A percentile compares a stretch with the other conserved stretches of the same genome.
Evolutionary conservation across 2,888 invertebrate species (phyloP).

Genomic region (Acronicta psi): DNA sequence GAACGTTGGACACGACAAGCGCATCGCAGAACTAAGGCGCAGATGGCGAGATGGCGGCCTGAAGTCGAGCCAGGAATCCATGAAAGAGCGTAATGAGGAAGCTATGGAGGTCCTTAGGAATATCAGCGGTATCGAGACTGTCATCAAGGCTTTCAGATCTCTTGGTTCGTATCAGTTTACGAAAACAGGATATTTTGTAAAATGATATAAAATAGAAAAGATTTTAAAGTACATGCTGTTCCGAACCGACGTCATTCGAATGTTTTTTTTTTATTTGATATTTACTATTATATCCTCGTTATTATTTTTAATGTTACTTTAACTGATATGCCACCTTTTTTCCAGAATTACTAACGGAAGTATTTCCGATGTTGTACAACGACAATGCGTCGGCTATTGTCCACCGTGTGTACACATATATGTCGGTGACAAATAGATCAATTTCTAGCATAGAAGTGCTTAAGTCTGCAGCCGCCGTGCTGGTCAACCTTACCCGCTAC

Average conservation of each 20-base stretch:
- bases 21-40: constrained; percentile 71
- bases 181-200: neutral
- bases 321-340: constrained; percentile 32
- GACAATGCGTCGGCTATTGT: constrained; percentile 73
- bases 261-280: neutral
- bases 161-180: constrained; percentile 68
- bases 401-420: constrained; percentile 76
- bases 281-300: too few species aligned
- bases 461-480: constrained; percentile 86
- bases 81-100: constrained; percentile 79
- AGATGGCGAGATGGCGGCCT: constrained; percentile 81
- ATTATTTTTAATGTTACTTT: too few species aligned
- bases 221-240: neutral
- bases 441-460: constrained; percentile 89
- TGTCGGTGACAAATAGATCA: constrained; percentile 88
- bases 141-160: constrained; percentile 80
- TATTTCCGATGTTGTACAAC: constrained; percentile 82
- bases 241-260: too few species aligned
- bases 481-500: constrained; percentile 91
- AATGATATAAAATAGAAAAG: too few species aligned
- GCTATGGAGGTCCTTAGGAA: constrained; percentile 79
- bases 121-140: constrained; percentile 74
- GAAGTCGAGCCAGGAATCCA: constrained; percentile 73
- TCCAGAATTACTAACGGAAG: constrained; percentile 82
- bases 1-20: constrained; percentile 59